Base-by-base conservation (phyloP, 2,888 invertebrate genomes). In the Phanerotoma sp. region DNA sequence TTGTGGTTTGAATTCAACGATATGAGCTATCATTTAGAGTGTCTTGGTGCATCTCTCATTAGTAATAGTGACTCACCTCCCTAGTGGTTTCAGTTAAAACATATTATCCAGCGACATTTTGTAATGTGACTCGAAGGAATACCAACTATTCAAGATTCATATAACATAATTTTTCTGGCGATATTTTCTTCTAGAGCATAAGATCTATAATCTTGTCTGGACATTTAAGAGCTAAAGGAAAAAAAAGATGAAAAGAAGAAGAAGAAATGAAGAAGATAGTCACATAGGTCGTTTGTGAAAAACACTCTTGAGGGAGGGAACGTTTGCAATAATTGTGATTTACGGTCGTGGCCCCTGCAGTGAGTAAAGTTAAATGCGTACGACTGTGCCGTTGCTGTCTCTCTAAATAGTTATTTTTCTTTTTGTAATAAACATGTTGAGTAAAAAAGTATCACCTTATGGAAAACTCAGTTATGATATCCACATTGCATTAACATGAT, bases 241-340 rank as follows among this genome's bases (percentile, higher is more conserved):
- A 15, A n/a, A 33, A 30, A 37, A 22, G 32, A 10, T 49, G 38
- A 48, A 41, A n/a, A 37, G 25, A 38, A 38, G 45, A 41, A 44
- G 47, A 48, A 37, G 41, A 25, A 25, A 7, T 1, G 3, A 25
- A 25, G 28, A 41, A 28, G 42, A 42, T 50, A 50, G 48, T 41
- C 53, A 46, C 44, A 42, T 44, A 47, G 51, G 48, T 49, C 25
- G 49, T 49, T 51, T 52, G 41, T 45, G 56, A 65, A 67, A 69
- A 68, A 67, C 65, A 61, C 54, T 65, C 58, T 53, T 46, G 44
- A 63, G 60, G 60, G 61, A 65, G 51, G 59, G 56, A 54, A 47
- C 50, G 37, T 59, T 69, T 51, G 68, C 71, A 72, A 69, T 72
- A 70, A 74, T 70, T 71, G 67, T 72, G 70, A 73, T 74, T 73